Evolutionary conservation across 2,113 vertebrate genomes (phyloP).

Genomic region (Poeciliopsis occidentalis): DNA sequence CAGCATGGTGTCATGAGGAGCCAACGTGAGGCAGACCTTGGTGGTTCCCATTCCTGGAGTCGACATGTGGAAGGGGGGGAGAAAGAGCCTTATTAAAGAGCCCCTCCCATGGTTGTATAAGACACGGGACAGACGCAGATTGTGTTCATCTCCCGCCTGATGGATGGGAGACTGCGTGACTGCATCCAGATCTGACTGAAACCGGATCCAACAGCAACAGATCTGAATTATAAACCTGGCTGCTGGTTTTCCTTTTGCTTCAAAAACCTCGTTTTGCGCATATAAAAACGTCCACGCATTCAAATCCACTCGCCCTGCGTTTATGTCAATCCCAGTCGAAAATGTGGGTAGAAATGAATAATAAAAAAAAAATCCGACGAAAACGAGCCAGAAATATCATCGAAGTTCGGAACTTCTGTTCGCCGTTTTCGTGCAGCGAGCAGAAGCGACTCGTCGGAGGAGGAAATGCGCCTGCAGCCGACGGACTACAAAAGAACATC

Average conservation of each 20-base stretch:
- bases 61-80: constrained; percentile 2
- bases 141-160: constrained; percentile 29
- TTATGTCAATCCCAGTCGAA: neutral
- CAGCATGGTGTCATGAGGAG: constrained; percentile 30
- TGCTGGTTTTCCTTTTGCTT: neutral
- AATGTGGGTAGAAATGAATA: neutral
- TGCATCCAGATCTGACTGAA: neutral
- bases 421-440: neutral
- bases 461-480: constrained; percentile 55
- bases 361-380: neutral
- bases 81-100: constrained; percentile 75
- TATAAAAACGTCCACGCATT: neutral
- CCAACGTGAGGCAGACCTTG: constrained; percentile 65
- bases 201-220: neutral
- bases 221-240: neutral
- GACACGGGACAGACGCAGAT: constrained; percentile 53
- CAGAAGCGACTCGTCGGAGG: constrained; percentile 23
- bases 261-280: neutral
- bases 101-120: constrained; percentile 65
- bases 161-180: constrained; percentile 27
- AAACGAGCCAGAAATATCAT: neutral
- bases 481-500: constrained; percentile 16
- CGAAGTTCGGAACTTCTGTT: constrained; percentile 13
- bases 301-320: no score
- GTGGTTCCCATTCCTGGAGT: constrained; percentile 57